Evolutionary conservation across 2,113 vertebrate species (phyloP).

Genomic region (Aptenodytes patagonicus): DNA sequence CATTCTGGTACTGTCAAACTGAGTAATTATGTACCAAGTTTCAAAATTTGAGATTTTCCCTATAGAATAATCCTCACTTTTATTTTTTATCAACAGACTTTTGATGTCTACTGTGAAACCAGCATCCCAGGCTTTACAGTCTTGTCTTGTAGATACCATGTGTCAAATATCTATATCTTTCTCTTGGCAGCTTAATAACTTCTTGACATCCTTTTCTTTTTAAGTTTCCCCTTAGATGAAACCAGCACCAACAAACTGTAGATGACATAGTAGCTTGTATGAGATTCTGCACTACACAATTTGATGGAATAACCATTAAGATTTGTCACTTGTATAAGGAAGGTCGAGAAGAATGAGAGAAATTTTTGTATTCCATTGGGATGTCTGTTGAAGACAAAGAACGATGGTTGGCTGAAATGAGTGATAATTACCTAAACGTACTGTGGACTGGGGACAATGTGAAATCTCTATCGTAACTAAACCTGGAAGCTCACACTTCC

Average conservation of each 20-base stretch:
- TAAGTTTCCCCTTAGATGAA: background rate
- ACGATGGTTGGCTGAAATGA: slow-evolving; percentile 5
- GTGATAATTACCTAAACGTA: slow-evolving; percentile 17
- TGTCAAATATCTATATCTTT: background rate
- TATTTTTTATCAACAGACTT: background rate
- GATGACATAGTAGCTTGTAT: background rate
- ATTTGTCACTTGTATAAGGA: background rate
- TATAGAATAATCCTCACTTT: background rate
- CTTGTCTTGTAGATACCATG: background rate
- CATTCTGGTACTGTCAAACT: background rate
- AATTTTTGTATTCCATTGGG: slow-evolving; percentile 7
- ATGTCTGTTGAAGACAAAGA: slow-evolving; percentile 27
- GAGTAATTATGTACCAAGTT: background rate
- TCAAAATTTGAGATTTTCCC: background rate
- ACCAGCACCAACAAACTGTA: background rate
- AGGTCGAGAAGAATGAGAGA: slow-evolving; percentile 14
- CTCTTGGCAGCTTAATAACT: background rate
- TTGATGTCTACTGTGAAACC: background rate
- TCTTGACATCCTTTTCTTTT: background rate
- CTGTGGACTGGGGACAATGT: background rate
- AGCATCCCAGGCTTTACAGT: background rate
- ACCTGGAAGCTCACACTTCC: background rate
- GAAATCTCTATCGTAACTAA: background rate
- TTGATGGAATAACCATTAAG: background rate
- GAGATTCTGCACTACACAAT: background rate